These are phyloP conservation scores for Calephelis perditalis DNA, from an alignment of 2,888 invertebrate genomes.

Conservation along the genomic window DNA sequence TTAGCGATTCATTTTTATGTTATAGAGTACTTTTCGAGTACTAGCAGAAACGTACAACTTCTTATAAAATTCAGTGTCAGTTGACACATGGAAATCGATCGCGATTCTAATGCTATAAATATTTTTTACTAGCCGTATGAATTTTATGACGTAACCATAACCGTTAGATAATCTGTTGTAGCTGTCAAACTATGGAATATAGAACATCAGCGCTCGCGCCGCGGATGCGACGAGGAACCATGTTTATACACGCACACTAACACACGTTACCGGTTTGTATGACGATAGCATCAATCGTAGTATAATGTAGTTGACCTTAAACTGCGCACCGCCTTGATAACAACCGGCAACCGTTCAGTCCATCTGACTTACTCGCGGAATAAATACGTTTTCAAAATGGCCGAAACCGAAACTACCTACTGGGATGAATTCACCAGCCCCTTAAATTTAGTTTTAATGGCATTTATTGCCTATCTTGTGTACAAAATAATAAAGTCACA, in stretches of 20 bases:
- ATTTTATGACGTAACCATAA: too few relatives aligned
- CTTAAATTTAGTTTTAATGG: conserved; percentile 56
- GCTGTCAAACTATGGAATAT: background rate
- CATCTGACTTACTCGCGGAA: conserved; percentile 30
- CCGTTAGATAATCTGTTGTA: background rate
- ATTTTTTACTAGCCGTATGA: too few relatives aligned
- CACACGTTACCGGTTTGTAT: conserved; percentile 23
- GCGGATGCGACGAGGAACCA: background rate
- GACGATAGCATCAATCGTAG: conserved; percentile 26
- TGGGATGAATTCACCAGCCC: conserved; percentile 70
- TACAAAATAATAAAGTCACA: conserved; percentile 80
- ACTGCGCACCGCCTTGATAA: conserved; percentile 34
- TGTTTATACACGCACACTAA: background rate
- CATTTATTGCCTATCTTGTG: conserved; percentile 70
- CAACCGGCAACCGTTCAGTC: conserved; percentile 32
- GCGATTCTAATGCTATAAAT: too few relatives aligned
- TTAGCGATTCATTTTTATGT: too few relatives aligned
- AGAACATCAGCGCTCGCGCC: background rate
- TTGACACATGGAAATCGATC: too few relatives aligned
- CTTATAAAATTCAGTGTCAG: too few relatives aligned
- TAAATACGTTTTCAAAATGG: conserved; percentile 37
- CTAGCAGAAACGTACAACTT: too few relatives aligned
- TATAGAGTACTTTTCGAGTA: too few relatives aligned
- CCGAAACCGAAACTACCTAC: conserved; percentile 44
- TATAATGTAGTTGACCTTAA: conserved; percentile 33